A percentile compares a stretch with the other conserved stretches of the same genome.
Evolutionary conservation across 2,888 invertebrate species (phyloP).

Genomic region (Parnassius mnemosyne): DNA sequence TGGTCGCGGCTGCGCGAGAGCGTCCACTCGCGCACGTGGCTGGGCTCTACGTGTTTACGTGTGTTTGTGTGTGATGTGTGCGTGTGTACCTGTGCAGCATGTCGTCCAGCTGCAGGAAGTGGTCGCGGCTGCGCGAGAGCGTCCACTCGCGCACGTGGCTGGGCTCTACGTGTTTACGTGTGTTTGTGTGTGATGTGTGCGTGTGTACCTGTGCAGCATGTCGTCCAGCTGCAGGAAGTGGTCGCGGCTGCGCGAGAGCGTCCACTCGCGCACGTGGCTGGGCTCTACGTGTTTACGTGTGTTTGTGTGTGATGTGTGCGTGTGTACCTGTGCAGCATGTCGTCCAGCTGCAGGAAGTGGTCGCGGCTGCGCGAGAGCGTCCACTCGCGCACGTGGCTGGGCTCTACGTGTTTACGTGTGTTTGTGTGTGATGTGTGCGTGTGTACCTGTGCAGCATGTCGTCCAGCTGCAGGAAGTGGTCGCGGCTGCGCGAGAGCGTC

Average conservation of each 20-base stretch:
- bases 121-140: constrained; percentile 90
- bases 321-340: constrained; percentile 90
- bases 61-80: no score
- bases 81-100: constrained; percentile 88
- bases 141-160: constrained; percentile 87
- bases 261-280: constrained; percentile 86
- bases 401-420: no score
- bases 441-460: constrained; percentile 91
- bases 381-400: constrained; percentile 85
- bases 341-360: constrained; percentile 93
- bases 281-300: no score
- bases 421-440: no score
- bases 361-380: constrained; percentile 91
- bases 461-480: constrained; percentile 94
- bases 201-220: constrained; percentile 88
- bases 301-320: no score
- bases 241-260: constrained; percentile 90
- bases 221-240: constrained; percentile 94
- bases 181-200: no score
- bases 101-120: constrained; percentile 93
- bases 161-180: no score
- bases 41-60: no score
- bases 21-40: constrained; percentile 87
- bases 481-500: constrained; percentile 91
- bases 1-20: constrained; percentile 92